Conservation (phyloP, 1,140 invertebrate genomes). For the Camponotus pennsylvanicus region DNA sequence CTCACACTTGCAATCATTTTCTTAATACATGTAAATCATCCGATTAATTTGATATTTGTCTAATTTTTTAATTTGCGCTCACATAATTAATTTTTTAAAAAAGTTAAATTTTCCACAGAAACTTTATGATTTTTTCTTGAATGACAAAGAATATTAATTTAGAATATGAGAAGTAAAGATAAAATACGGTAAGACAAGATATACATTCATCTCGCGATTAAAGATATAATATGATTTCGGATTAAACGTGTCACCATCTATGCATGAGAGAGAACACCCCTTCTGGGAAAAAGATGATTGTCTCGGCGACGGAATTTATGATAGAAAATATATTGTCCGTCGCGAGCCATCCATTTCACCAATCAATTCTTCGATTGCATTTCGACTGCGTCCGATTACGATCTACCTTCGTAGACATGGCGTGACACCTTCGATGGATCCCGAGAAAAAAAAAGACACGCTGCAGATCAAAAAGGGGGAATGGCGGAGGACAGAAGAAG, state of each 20-base stretch:
- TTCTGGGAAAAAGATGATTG: conserved; percentile 44
- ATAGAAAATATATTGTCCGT: conserved; percentile 60
- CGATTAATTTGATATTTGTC: background rate
- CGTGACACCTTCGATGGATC: conserved; percentile 58
- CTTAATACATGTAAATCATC: background rate
- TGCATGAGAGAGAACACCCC: background rate
- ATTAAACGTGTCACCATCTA: conserved; percentile 32
- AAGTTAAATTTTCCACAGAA: background rate
- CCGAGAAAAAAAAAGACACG: conserved; percentile 26
- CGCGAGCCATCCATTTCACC: conserved; percentile 53
- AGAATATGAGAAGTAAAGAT: background rate
- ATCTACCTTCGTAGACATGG: conserved; percentile 53
- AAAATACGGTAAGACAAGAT: background rate
- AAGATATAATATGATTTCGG: conserved; percentile 9
- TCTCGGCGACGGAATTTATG: conserved; percentile 51
- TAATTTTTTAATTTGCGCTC: background rate
- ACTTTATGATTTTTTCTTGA: background rate
- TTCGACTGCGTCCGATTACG: conserved; percentile 61
- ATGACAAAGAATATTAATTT: conserved; percentile 1
- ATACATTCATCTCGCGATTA: background rate
- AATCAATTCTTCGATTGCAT: conserved; percentile 66
- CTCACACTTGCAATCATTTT: background rate
- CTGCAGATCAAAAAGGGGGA: conserved; percentile 4
- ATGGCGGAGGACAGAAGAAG: background rate
- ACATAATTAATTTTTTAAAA: background rate